phyloP scores from a whole-genome alignment of 92 coral and sea anemone genomes.

The Phymanthus crucifer region DNA sequence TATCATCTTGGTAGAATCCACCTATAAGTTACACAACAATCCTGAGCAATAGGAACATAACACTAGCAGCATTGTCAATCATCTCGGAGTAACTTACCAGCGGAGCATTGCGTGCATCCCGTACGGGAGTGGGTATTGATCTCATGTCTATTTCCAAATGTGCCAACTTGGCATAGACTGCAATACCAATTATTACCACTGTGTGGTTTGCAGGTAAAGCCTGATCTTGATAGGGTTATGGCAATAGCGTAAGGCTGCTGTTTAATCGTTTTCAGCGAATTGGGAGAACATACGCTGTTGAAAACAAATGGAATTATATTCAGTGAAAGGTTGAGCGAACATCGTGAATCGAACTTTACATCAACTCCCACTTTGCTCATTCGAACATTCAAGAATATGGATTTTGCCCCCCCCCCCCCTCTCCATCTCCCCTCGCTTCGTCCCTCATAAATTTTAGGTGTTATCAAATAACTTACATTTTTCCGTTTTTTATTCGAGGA shows the following conservation, averaged over 20 bases:
- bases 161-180: not conserved
- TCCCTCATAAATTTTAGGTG: no score
- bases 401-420: no score
- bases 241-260: not conserved
- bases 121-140: no score
- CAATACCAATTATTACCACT: not conserved
- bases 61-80: not conserved
- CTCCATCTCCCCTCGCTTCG: no score
- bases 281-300: not conserved
- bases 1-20: slow-evolving; percentile 47
- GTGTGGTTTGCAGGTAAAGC: not conserved
- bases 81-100: not conserved
- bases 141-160: not conserved
- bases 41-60: not conserved
- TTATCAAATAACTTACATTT: no score
- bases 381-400: no score
- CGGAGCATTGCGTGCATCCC: not conserved
- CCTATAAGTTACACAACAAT: slow-evolving; percentile 9
- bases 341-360: no score
- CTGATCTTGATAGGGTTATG: not conserved
- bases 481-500: no score
- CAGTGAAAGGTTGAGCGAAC: no score
- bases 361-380: no score
- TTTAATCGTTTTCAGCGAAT: not conserved
- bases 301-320: not conserved